Percentiles rank a stretch among this genome's conserved stretches.
Conservation (phyloP, 2,888 invertebrate species). For the Yponomeuta evonymella region DNA sequence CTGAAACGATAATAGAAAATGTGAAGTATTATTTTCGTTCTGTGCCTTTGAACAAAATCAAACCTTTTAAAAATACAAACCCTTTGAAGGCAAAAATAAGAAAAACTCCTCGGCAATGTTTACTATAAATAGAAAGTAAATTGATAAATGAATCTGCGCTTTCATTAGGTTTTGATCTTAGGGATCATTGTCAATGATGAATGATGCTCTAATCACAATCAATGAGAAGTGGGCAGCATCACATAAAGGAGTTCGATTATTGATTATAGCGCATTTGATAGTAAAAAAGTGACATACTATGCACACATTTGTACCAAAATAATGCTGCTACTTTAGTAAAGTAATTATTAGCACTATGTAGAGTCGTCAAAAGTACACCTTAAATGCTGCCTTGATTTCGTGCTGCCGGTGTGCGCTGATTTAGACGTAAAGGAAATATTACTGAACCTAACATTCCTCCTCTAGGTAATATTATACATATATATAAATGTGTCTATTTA, state of each 20-base stretch:
- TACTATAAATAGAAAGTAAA: constrained; percentile 9
- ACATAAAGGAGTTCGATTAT: not conserved
- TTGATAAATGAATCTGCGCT: constrained; percentile 32
- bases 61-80: not conserved
- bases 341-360: too few species aligned
- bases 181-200: constrained; percentile 61
- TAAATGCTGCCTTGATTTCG: too few species aligned
- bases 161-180: constrained; percentile 41
- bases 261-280: not conserved
- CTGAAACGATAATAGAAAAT: too few species aligned
- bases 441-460: too few species aligned
- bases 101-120: not conserved
- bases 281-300: not conserved
- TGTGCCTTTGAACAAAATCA: not conserved
- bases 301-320: too few species aligned
- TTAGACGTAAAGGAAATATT: too few species aligned
- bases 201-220: constrained; percentile 47
- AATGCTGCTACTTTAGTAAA: too few species aligned
- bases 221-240: constrained; percentile 2
- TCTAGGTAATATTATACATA: too few species aligned
- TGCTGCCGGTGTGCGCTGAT: too few species aligned
- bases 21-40: too few species aligned
- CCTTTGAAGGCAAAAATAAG: not conserved
- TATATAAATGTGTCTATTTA: too few species aligned
- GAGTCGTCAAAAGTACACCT: too few species aligned